A percentile compares a stretch with the other conserved stretches of the same genome.
phyloP scores from a whole-genome alignment of 1,140 invertebrate genomes.

The Cyphomyrmex costatus region DNA sequence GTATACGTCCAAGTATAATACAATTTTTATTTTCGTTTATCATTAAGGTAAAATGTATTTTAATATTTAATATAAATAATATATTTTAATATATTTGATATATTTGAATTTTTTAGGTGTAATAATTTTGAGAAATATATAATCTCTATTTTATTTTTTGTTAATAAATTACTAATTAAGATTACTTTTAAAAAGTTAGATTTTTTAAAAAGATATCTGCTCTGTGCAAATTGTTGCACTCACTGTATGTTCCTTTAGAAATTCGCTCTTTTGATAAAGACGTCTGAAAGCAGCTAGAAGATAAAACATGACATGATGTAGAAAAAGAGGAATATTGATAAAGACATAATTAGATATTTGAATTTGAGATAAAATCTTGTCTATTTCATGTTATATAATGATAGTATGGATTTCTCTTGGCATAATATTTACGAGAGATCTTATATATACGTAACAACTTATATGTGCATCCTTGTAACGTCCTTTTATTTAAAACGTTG shows the following conservation, averaged over 20 bases:
- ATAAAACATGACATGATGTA: not conserved
- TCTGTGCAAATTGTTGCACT: no score
- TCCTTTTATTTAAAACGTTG: slow-evolving; percentile 38
- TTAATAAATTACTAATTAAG: no score
- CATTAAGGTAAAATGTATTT: no score
- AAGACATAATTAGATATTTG: slow-evolving; percentile 13
- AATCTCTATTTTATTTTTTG: no score
- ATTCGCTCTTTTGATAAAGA: not conserved
- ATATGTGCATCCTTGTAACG: slow-evolving; percentile 23
- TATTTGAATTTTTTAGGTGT: no score
- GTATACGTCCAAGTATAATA: no score
- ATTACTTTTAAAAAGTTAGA: no score
- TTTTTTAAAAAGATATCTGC: no score
- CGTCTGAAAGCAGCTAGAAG: not conserved
- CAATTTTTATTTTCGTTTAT: no score
- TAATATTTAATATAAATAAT: no score
- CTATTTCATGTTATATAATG: not conserved
- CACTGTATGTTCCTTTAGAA: not conserved
- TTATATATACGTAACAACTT: slow-evolving; percentile 32
- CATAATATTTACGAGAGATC: slow-evolving; percentile 39
- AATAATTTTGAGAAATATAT: no score
- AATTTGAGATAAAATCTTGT: not conserved
- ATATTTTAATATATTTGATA: no score
- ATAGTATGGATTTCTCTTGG: not conserved
- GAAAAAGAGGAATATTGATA: not conserved